A percentile compares a stretch with the other conserved stretches of the same genome.
phyloP scores from a whole-genome alignment of 2,797 vertebrate genomes.

The Liparis tanakae region DNA sequence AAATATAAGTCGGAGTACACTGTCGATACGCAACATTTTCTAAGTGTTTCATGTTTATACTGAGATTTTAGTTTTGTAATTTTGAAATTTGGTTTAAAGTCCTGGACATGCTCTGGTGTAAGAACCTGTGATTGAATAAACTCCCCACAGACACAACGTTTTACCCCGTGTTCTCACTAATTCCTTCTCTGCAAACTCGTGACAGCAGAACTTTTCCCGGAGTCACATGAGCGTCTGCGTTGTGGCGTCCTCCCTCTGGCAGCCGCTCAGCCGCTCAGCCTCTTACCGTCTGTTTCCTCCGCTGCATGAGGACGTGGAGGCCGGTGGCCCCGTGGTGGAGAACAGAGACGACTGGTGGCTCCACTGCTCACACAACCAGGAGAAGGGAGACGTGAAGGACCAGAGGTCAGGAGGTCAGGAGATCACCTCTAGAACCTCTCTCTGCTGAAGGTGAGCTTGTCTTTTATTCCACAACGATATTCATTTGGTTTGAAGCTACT shows the following conservation, averaged over 20 bases:
- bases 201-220: slow-evolving; percentile 41
- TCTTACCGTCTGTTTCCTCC: slow-evolving; percentile 50
- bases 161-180: background rate
- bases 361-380: slow-evolving; percentile 27
- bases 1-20: too few relatives aligned
- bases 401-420: slow-evolving; percentile 40
- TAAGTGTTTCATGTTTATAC: too few relatives aligned
- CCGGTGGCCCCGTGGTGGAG: slow-evolving; percentile 63
- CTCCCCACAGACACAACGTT: too few relatives aligned
- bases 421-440: slow-evolving; percentile 26
- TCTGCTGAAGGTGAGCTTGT: slow-evolving; percentile 82
- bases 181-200: slow-evolving; percentile 46
- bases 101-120: too few relatives aligned
- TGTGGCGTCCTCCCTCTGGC: slow-evolving; percentile 64
- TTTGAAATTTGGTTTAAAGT: too few relatives aligned
- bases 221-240: slow-evolving; percentile 71
- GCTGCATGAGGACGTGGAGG: slow-evolving; percentile 48
- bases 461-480: slow-evolving; percentile 81
- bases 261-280: slow-evolving; percentile 24
- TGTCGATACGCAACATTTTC: too few relatives aligned
- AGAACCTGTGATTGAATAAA: too few relatives aligned
- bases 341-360: slow-evolving; percentile 74
- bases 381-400: slow-evolving; percentile 37
- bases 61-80: too few relatives aligned
- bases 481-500: slow-evolving; percentile 69